Conservation (phyloP, 2,888 invertebrate species). For the Orchesellides sinensis region DNA sequence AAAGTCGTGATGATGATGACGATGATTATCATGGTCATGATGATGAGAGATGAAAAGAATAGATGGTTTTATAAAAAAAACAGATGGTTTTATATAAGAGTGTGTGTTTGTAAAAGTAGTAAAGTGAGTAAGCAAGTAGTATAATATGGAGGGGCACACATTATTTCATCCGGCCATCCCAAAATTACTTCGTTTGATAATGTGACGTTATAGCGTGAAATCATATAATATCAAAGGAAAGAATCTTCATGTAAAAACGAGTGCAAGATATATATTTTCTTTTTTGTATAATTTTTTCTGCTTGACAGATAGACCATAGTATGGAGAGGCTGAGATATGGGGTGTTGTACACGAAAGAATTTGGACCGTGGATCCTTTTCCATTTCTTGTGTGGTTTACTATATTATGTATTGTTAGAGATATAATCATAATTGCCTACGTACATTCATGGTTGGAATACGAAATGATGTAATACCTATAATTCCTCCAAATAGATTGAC, state of each 20-base stretch:
- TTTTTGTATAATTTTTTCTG: slow-evolving; percentile 37
- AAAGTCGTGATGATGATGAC: slow-evolving; percentile 53
- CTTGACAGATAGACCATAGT: slow-evolving; percentile 56
- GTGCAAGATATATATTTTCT: not conserved
- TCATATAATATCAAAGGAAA: slow-evolving; percentile 30
- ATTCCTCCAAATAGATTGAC: too few relatives aligned
- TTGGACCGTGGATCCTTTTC: slow-evolving; percentile 42
- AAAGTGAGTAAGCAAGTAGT: slow-evolving; percentile 16
- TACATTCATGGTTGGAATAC: slow-evolving; percentile 4
- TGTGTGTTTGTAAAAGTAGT: not conserved
- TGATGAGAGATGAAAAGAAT: slow-evolving; percentile 51
- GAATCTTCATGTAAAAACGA: slow-evolving; percentile 7
- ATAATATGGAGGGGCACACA: slow-evolving; percentile 24
- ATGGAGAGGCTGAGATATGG: not conserved
- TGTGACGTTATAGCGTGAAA: slow-evolving; percentile 59
- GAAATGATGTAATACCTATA: not conserved
- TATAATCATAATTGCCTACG: not conserved
- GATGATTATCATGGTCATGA: slow-evolving; percentile 39
- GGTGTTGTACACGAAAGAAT: slow-evolving; percentile 24
- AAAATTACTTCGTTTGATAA: slow-evolving; percentile 47
- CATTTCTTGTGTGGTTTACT: slow-evolving; percentile 23
- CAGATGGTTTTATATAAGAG: not conserved
- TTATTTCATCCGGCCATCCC: slow-evolving; percentile 44
- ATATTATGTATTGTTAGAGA: not conserved
- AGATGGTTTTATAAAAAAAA: slow-evolving; percentile 25